These are phyloP conservation scores for Platynereis dumerilii DNA, from an alignment of 2,888 invertebrate species.

Conservation along the genomic window DNA sequence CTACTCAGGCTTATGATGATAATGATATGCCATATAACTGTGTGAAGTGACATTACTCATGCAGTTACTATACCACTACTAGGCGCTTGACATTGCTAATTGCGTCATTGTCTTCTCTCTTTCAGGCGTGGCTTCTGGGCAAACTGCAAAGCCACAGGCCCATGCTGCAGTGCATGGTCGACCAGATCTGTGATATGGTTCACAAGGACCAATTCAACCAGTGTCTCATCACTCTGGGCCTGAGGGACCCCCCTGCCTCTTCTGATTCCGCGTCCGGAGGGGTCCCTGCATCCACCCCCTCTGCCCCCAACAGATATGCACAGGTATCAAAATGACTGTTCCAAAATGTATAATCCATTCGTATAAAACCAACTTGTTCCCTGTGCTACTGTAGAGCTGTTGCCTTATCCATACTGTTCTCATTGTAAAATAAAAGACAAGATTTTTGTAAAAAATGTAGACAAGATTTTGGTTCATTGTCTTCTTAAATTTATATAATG, in stretches of 20 bases:
- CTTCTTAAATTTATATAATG: too few relatives aligned
- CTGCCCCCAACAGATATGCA: constrained; percentile 29
- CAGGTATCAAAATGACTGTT: constrained; percentile 31
- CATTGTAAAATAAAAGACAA: too few relatives aligned
- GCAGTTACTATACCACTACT: too few relatives aligned
- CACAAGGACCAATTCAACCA: constrained; percentile 72
- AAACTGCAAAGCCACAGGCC: constrained; percentile 54
- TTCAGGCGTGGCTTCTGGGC: constrained; percentile 61
- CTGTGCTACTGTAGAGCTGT: too few relatives aligned
- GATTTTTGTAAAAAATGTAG: too few relatives aligned
- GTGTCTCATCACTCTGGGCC: constrained; percentile 68
- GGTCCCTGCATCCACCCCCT: constrained; percentile 20
- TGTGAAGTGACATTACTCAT: too few relatives aligned
- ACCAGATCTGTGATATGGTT: constrained; percentile 69
- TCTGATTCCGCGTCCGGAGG: constrained; percentile 7
- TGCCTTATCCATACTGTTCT: too few relatives aligned
- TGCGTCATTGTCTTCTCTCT: too few relatives aligned
- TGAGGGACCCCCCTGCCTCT: constrained; percentile 46
- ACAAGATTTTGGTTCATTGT: too few relatives aligned
- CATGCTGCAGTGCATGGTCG: constrained; percentile 52
- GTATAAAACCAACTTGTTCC: not conserved
- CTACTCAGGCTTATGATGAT: too few relatives aligned
- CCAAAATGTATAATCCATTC: not conserved
- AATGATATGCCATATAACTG: too few relatives aligned
- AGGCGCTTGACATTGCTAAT: too few relatives aligned